These are phyloP conservation scores for Chaetodon trifasciatus DNA, from an alignment of 2,797 vertebrate species.

Conservation along the genomic window DNA sequence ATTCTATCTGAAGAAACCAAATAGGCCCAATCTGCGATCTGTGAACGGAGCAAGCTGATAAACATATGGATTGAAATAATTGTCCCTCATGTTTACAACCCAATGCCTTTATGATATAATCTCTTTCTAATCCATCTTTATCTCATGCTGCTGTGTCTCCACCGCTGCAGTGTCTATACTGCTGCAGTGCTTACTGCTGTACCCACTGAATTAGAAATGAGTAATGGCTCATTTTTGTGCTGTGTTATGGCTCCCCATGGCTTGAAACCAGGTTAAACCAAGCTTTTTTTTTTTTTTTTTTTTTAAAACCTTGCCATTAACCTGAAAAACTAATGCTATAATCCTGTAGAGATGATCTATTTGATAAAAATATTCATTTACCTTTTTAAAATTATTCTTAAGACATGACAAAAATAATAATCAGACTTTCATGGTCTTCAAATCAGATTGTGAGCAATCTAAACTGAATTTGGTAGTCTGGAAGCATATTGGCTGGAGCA, in stretches of 20 bases:
- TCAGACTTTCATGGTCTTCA: not conserved
- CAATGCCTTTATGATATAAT: slow-evolving; percentile 69
- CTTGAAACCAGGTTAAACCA: slow-evolving; percentile 23
- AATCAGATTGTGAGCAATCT: not conserved
- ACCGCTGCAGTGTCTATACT: slow-evolving; percentile 35
- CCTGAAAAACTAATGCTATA: not conserved
- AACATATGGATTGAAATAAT: slow-evolving; percentile 67
- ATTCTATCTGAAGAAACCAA: slow-evolving; percentile 40
- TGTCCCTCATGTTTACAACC: slow-evolving; percentile 50
- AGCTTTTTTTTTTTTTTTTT: not conserved
- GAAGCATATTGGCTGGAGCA: not conserved
- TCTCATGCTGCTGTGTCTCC: slow-evolving; percentile 57
- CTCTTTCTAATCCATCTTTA: slow-evolving; percentile 72
- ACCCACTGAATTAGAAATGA: slow-evolving; percentile 57
- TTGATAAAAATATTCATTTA: not conserved
- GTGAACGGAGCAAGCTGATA: slow-evolving; percentile 43
- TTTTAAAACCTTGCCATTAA: not conserved
- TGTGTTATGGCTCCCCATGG: slow-evolving; percentile 10
- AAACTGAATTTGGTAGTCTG: not conserved
- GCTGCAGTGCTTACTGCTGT: slow-evolving; percentile 42
- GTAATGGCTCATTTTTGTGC: slow-evolving; percentile 21
- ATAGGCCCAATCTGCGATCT: slow-evolving; percentile 30
- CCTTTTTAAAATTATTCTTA: not conserved
- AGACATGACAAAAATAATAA: not conserved
- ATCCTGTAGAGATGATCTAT: not conserved